phyloP scores from a whole-genome alignment of 2,797 vertebrate species.

The Galaxias olidus region DNA sequence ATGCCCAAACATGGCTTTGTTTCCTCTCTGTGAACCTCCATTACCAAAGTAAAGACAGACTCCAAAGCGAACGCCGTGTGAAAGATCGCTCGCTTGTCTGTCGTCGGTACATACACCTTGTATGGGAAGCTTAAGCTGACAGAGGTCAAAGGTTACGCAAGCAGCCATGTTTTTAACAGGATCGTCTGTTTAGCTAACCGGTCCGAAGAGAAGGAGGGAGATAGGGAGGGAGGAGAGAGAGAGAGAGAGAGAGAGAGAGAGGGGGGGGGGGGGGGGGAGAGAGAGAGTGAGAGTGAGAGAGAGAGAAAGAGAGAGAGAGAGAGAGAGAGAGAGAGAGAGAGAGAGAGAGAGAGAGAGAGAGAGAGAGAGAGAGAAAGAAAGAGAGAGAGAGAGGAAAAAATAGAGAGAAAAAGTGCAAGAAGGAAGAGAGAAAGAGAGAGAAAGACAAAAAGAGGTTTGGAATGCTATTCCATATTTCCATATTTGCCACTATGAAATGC shows the following conservation, averaged over 20 bases:
- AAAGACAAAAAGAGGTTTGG: conserved; percentile 10
- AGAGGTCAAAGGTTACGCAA: conserved; percentile 67
- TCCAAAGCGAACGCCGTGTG: conserved; percentile 50
- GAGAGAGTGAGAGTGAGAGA: neutral
- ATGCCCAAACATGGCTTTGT: conserved; percentile 33
- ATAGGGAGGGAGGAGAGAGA: neutral
- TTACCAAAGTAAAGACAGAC: conserved; percentile 32
- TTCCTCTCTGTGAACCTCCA: neutral
- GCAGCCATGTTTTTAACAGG: conserved; percentile 50
- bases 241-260: too few species aligned
- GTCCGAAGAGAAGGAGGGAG: conserved; percentile 30
- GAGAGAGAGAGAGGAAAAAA: too few species aligned
- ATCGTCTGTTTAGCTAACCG: conserved; percentile 42
- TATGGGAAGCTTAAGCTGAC: conserved; percentile 37
- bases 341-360: conserved; percentile 13
- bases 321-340: neutral
- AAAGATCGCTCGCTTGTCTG: conserved; percentile 27
- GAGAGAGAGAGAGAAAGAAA: too few species aligned
- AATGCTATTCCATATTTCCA: too few species aligned
- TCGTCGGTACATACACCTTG: conserved; percentile 33
- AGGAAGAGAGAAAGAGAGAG: neutral
- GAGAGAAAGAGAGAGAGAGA: too few species aligned
- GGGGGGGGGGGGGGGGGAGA: neutral
- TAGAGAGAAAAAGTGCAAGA: too few species aligned
- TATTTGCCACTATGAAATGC: too few species aligned